Evolutionary conservation across 2,888 invertebrate genomes (phyloP).

Genomic region (Trissolcus japonicus): DNA sequence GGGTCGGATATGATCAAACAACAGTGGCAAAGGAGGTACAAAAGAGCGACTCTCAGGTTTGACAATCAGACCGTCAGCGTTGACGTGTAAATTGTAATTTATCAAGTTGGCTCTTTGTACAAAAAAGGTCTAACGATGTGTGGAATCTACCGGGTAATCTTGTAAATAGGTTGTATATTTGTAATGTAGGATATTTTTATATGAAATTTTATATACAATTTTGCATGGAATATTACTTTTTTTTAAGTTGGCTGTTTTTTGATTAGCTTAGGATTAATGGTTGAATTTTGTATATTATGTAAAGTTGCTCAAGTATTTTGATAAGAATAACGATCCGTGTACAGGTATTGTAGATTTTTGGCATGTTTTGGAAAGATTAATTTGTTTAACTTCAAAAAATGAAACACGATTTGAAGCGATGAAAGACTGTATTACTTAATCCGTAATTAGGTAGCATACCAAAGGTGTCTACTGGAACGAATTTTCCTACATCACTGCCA

Average conservation of each 20-base stretch:
- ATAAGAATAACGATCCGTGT: too few species aligned
- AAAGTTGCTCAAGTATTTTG: too few species aligned
- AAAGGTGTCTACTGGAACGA: slow-evolving; percentile 20
- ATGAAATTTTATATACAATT: too few species aligned
- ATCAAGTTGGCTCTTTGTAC: too few species aligned
- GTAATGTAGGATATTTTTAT: too few species aligned
- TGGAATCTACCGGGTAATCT: too few species aligned
- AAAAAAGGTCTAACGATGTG: too few species aligned
- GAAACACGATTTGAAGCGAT: background rate
- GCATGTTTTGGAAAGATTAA: background rate
- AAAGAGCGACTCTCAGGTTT: slow-evolving; percentile 38
- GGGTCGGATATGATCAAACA: slow-evolving; percentile 88
- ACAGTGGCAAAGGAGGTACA: slow-evolving; percentile 79
- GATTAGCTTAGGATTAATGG: background rate
- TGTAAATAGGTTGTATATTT: too few species aligned
- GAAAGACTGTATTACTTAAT: slow-evolving; percentile 8
- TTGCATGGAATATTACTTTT: too few species aligned
- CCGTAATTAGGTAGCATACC: slow-evolving; percentile 10
- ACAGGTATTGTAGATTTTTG: background rate
- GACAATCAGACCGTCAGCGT: slow-evolving; percentile 14
- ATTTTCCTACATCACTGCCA: slow-evolving; percentile 14
- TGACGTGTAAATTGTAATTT: too few species aligned
- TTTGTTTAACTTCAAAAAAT: background rate
- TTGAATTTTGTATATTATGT: background rate
- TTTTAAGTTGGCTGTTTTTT: too few species aligned